These are phyloP conservation scores for Mesorhabditis belari DNA, from an alignment of 2,888 invertebrate genomes.

Conservation along the genomic window DNA sequence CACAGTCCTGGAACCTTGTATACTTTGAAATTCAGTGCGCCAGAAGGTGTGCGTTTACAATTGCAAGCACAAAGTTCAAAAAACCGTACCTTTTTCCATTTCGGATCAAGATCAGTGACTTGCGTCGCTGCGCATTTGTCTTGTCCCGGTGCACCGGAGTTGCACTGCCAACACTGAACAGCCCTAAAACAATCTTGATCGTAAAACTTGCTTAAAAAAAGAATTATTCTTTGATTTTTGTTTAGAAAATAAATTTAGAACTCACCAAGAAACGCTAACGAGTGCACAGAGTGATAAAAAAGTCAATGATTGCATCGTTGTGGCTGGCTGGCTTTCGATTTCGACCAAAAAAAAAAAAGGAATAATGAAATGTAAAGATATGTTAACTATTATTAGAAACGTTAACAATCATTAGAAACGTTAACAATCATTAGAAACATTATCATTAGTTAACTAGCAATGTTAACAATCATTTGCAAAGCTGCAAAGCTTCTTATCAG, in stretches of 20 bases:
- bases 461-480: no score
- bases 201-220: neutral
- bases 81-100: slow-evolving; percentile 26
- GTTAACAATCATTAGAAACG: no score
- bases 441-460: no score
- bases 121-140: slow-evolving; percentile 29
- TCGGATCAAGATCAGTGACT: slow-evolving; percentile 11
- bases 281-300: neutral
- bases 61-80: neutral
- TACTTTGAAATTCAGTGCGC: neutral
- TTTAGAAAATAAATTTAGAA: neutral
- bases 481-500: no score
- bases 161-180: slow-evolving; percentile 40
- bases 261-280: neutral
- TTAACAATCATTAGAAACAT: no score
- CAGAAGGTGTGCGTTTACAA: neutral
- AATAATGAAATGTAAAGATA: no score
- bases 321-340: no score
- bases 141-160: slow-evolving; percentile 23
- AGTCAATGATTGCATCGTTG: neutral
- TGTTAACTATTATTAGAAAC: no score
- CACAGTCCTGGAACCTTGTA: slow-evolving; percentile 24
- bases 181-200: neutral
- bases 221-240: no score
- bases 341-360: no score